Evolutionary conservation across 1,140 invertebrate species (phyloP), one percentile per base, ranked within the genome.

Genomic region (Babylonia areolata): DNA sequence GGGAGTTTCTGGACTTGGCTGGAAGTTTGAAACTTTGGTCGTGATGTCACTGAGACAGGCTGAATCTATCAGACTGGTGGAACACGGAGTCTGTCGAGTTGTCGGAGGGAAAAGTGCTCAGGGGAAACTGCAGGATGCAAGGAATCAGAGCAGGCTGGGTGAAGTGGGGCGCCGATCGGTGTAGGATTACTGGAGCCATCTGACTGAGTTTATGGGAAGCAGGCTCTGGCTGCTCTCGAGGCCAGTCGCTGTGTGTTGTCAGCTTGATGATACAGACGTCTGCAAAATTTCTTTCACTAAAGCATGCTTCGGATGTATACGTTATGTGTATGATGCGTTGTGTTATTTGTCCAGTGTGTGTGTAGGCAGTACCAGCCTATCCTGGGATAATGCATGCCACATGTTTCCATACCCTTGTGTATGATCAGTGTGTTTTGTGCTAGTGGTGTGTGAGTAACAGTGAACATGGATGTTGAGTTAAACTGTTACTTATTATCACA

Each of bases 21-120:
- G 40, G 79, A 85, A 85, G 78, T 87, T 88, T 69, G 69, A 51
- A 88, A 85, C 85, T 54, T 83, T 78, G 71, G 82, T n/a, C 28
- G 12, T n/a, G 28, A 37, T 58, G 58, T 83, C 81, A 83, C 58
- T 71, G 33, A 77, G 33, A 77, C 58, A 23, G 58, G 23, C 58
- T n/a, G 23, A 23, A 64, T 64, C 58, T 64, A 64, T 64, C 58
- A 64, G 12, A 64, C 23, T 5, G 6, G 28, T 20, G 28, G 58
- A 23, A 64, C 58, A 64, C 58, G 58, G 58, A 64, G 58, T 64
- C 58, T 64, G 58, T 64, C 58, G 58, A 64, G 58, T n/a, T 64
- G 58, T 64, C 58, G 58, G 58, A 64, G 58, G 58, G 28, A 64
- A n/a, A 5, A 64, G 58, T 1, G 58, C 20, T 64, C 58, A 64